Evolutionary conservation across 2,888 invertebrate species (phyloP).

Genomic region (Amaurobius ferox): DNA sequence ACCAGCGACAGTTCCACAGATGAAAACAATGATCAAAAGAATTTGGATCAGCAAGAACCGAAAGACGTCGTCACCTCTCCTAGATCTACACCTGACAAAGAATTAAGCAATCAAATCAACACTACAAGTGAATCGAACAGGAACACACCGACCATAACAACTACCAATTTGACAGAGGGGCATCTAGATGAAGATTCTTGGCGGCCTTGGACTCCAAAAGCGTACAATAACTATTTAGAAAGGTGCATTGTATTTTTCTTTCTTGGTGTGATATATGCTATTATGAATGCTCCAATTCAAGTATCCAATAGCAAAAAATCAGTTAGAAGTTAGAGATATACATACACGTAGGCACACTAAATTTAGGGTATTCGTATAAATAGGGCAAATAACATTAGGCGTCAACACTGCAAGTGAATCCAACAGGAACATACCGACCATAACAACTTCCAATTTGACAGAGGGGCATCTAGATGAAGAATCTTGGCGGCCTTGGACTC

Average conservation of each 20-base stretch:
- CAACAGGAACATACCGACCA: conserved; percentile 25
- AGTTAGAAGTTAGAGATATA: no score
- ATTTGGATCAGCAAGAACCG: conserved; percentile 11
- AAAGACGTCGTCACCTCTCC: conserved; percentile 35
- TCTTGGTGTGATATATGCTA: neutral
- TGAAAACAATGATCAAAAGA: conserved; percentile 23
- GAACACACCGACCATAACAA: conserved; percentile 36
- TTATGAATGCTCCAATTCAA: no score
- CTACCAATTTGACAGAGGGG: conserved; percentile 46
- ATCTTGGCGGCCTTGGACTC: conserved; percentile 54
- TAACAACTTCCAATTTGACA: conserved; percentile 35
- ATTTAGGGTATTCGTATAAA: no score
- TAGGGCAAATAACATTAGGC: no score
- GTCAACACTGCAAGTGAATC: no score
- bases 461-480: conserved; percentile 56
- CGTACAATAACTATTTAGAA: conserved; percentile 59
- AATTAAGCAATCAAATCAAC: conserved; percentile 42
- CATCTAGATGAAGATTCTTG: conserved; percentile 58
- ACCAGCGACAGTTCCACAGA: neutral
- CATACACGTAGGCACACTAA: no score
- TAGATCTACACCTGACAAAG: conserved; percentile 55
- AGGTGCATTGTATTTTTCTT: neutral
- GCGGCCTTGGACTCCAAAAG: conserved; percentile 66
- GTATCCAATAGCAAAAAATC: no score
- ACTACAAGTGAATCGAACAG: neutral